phyloP scores from a whole-genome alignment of 2,797 vertebrate species.

The Hypotaenidia okinawae region DNA sequence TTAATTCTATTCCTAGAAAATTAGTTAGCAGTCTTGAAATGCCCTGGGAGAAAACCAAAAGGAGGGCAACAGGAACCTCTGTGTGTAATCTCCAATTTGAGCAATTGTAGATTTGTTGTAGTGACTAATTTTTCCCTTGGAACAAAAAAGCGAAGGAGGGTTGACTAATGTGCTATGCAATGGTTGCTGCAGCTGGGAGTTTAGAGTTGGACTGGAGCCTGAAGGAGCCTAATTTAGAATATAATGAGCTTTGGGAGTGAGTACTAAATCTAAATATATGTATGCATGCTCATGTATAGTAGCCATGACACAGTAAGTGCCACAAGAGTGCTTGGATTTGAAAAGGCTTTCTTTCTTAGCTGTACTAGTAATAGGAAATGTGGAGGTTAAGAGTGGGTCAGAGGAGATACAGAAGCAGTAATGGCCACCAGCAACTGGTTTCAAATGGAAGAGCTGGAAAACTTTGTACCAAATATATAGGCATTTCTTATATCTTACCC shows the following conservation, averaged over 20 bases:
- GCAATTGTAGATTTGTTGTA: conserved; percentile 3
- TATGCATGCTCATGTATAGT: background rate
- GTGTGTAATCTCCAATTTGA: conserved; percentile 5
- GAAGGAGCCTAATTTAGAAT: conserved; percentile 39
- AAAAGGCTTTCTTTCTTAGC: background rate
- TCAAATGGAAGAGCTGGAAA: background rate
- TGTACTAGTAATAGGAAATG: background rate
- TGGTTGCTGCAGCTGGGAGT: conserved; percentile 12
- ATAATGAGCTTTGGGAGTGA: conserved; percentile 30
- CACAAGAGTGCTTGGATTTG: background rate
- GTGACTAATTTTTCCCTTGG: conserved; percentile 32
- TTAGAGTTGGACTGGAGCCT: conserved; percentile 28
- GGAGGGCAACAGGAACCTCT: background rate
- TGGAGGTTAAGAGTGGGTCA: background rate
- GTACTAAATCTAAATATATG: background rate
- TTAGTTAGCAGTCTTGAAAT: background rate
- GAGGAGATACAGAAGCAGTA: background rate
- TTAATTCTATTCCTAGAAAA: conserved; percentile 49
- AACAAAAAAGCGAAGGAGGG: background rate
- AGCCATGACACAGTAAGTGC: background rate
- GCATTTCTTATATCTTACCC: background rate
- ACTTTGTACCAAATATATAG: background rate
- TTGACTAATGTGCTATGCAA: background rate
- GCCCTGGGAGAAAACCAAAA: background rate
- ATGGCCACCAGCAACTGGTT: background rate